These are phyloP conservation scores for Myotis yumanensis DNA, from an alignment of 2,113 vertebrate species.

Conservation along the genomic window DNA sequence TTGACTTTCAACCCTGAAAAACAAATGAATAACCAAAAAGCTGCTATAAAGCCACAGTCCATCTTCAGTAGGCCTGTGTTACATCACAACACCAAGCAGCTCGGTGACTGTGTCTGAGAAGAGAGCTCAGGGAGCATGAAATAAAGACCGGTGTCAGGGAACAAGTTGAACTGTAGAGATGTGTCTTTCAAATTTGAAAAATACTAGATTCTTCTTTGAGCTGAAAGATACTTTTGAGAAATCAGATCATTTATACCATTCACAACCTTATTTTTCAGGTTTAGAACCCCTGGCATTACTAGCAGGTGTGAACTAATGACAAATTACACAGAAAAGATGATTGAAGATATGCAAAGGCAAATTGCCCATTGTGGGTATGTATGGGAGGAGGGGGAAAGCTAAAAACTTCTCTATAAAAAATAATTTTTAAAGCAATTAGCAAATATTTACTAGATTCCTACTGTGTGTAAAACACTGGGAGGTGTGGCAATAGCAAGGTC, in stretches of 20 bases:
- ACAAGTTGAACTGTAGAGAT: neutral
- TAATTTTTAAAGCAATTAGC: neutral
- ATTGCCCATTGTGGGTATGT: neutral
- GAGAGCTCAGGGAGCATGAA: neutral
- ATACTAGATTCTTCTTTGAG: neutral
- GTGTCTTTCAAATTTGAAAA: neutral
- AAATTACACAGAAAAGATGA: neutral
- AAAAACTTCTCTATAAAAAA: neutral
- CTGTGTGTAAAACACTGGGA: neutral
- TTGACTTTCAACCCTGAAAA: constrained; percentile 23
- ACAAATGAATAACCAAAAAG: neutral
- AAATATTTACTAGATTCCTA: neutral
- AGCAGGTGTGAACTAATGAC: neutral
- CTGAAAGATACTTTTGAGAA: neutral
- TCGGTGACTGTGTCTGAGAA: neutral
- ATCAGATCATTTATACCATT: neutral
- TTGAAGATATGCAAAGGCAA: neutral
- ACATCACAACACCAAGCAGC: too few relatives aligned
- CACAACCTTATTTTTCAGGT: neutral
- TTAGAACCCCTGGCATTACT: neutral
- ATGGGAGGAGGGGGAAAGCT: neutral
- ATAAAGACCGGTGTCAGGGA: neutral
- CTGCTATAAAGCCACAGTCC: neutral
- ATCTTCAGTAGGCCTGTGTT: too few relatives aligned
- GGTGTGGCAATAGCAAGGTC: neutral